Percentiles rank a stretch among this genome's conserved stretches.
Evolutionary conservation across 2,888 invertebrate genomes (phyloP).

Genomic region (Carterocephalus palaemon): DNA sequence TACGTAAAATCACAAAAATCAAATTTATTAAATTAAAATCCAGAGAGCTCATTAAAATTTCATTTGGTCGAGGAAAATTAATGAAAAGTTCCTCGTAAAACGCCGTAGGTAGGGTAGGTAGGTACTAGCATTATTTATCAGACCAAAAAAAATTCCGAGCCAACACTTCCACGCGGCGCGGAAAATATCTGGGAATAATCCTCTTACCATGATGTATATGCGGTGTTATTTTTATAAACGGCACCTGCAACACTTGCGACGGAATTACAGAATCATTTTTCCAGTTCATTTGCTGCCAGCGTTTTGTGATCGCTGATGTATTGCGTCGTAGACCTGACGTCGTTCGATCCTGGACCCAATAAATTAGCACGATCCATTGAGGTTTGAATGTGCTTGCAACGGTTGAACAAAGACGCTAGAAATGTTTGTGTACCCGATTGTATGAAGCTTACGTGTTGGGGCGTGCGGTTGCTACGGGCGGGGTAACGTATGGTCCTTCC

Average conservation of each 20-base stretch:
- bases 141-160: conserved; percentile 22
- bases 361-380: conserved; percentile 49
- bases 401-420: conserved; percentile 38
- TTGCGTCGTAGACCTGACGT: conserved; percentile 20
- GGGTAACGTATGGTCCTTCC: conserved; percentile 18
- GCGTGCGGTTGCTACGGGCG: conserved; percentile 10
- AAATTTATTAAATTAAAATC: not conserved
- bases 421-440: conserved; percentile 38
- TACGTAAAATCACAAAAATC: not conserved
- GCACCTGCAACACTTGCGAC: conserved; percentile 15
- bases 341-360: conserved; percentile 36
- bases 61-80: conserved; percentile 9
- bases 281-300: conserved; percentile 20
- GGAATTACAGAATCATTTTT: conserved; percentile 22
- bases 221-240: conserved; percentile 24
- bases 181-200: conserved; percentile 22
- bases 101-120: too few relatives aligned
- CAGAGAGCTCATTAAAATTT: conserved; percentile 16
- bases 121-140: conserved; percentile 22
- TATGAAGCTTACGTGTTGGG: conserved; percentile 24
- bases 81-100: conserved; percentile 20
- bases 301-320: conserved; percentile 18
- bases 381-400: conserved; percentile 36
- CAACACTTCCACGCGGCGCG: conserved; percentile 18
- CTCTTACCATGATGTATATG: conserved; percentile 24